These are phyloP conservation scores for Athalia circularis DNA, from an alignment of 2,888 invertebrate species.

Conservation along the genomic window DNA sequence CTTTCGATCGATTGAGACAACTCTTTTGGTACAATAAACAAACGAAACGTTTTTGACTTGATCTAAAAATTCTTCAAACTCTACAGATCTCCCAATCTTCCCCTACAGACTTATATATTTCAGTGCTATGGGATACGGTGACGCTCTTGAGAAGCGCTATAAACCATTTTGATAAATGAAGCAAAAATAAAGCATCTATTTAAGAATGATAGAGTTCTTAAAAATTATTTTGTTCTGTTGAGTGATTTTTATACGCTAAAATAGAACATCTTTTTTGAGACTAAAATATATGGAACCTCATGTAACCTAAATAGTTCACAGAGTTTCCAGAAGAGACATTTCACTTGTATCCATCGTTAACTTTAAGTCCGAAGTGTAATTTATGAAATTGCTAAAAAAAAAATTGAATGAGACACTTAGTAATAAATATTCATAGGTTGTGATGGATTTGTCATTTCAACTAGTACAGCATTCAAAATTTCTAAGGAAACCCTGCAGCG, in stretches of 20 bases:
- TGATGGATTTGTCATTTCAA: background rate
- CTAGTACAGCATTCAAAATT: slow-evolving; percentile 12
- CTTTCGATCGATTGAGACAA: slow-evolving; percentile 31
- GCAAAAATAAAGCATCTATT: slow-evolving; percentile 66
- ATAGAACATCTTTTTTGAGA: slow-evolving; percentile 11
- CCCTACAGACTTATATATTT: slow-evolving; percentile 27
- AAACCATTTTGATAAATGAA: slow-evolving; percentile 71
- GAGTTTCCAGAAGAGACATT: slow-evolving; percentile 18
- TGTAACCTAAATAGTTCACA: background rate
- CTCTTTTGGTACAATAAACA: background rate
- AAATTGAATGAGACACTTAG: background rate
- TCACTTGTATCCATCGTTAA: slow-evolving; percentile 13
- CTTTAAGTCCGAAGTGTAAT: background rate
- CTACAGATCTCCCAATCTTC: slow-evolving; percentile 13
- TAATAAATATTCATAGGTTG: background rate
- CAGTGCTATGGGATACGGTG: slow-evolving; percentile 51
- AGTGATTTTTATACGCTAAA: slow-evolving; percentile 8
- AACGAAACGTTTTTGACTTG: slow-evolving; percentile 4
- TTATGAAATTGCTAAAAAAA: background rate
- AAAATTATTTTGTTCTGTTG: slow-evolving; percentile 47
- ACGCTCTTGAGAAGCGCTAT: slow-evolving; percentile 62
- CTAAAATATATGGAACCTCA: background rate
- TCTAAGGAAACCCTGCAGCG: slow-evolving; percentile 9
- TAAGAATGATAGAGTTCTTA: slow-evolving; percentile 62
- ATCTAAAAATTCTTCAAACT: slow-evolving; percentile 25